Evolutionary conservation across 2,888 invertebrate genomes (phyloP).

Genomic region (Teinopalpus imperialis): DNA sequence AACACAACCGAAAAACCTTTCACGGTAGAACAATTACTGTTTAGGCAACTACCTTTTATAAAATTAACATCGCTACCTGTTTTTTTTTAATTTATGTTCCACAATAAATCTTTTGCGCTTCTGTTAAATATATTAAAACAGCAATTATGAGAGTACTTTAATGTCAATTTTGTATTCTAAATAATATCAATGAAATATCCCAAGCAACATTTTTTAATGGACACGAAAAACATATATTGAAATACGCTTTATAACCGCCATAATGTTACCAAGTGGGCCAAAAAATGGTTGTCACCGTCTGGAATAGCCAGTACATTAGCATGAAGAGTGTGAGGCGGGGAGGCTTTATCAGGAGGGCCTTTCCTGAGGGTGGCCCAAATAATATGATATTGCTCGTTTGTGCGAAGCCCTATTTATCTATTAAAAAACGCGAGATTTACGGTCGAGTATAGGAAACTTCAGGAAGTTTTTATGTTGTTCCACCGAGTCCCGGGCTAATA

Average conservation of each 20-base stretch:
- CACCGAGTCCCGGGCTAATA: conserved; percentile 65
- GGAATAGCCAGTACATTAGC: conserved; percentile 74
- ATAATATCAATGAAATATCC: conserved; percentile 57
- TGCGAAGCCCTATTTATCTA: conserved; percentile 81
- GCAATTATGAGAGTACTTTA: conserved; percentile 17
- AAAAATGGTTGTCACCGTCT: conserved; percentile 82
- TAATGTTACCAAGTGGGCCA: conserved; percentile 81
- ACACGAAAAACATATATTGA: conserved; percentile 79
- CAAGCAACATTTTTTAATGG: conserved; percentile 74
- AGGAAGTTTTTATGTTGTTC: conserved; percentile 77
- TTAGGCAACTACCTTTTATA: conserved; percentile 55
- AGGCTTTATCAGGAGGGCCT: conserved; percentile 80
- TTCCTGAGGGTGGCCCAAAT: conserved; percentile 81
- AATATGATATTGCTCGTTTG: conserved; percentile 82
- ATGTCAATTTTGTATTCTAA: conserved; percentile 29
- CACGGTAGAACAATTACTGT: conserved; percentile 60
- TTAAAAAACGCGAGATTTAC: conserved; percentile 80
- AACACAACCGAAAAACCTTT: conserved; percentile 55
- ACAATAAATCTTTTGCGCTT: conserved; percentile 10
- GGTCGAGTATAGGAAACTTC: conserved; percentile 71
- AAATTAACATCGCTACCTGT: conserved; percentile 62
- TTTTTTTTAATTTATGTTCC: conserved; percentile 33
- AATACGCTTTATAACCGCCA: conserved; percentile 77
- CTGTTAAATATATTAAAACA: conserved; percentile 6
- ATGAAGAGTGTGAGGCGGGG: conserved; percentile 79